phyloP scores from a whole-genome alignment of 2,113 vertebrate genomes.

The Caranx ignobilis region DNA sequence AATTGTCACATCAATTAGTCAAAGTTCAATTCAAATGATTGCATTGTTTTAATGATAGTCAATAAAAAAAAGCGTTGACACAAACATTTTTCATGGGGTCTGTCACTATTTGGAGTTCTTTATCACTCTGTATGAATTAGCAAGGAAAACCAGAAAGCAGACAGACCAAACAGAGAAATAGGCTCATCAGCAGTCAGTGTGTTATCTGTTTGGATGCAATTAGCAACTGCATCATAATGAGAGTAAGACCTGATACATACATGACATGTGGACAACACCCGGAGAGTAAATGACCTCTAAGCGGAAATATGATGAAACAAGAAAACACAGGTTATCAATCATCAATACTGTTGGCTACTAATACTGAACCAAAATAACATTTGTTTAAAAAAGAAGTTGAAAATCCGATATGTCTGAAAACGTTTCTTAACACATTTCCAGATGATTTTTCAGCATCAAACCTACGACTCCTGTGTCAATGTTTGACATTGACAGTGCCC shows the following conservation, averaged over 20 bases:
- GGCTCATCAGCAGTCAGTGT: conserved; percentile 50
- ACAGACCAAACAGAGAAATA: conserved; percentile 30
- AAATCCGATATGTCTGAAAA: too few species aligned
- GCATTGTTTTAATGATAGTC: too few species aligned
- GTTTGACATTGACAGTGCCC: neutral
- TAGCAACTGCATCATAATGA: conserved; percentile 42
- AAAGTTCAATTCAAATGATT: too few species aligned
- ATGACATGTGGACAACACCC: conserved; percentile 31
- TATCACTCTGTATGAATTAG: neutral
- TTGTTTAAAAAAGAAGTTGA: too few species aligned
- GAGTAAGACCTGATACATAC: conserved; percentile 1
- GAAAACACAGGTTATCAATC: neutral
- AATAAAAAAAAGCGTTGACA: neutral
- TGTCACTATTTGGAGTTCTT: neutral
- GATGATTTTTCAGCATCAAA: too few species aligned
- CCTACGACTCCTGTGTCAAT: too few species aligned
- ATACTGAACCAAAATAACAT: neutral
- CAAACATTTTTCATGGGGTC: neutral
- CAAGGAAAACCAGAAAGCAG: neutral
- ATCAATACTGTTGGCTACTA: neutral
- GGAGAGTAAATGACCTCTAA: conserved; percentile 32
- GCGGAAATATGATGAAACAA: conserved; percentile 19
- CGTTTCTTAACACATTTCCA: too few species aligned
- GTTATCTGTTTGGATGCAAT: conserved; percentile 55
- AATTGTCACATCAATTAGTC: too few species aligned